phyloP scores from a whole-genome alignment of 1,140 invertebrate genomes.

The Chrysopa pallens region DNA sequence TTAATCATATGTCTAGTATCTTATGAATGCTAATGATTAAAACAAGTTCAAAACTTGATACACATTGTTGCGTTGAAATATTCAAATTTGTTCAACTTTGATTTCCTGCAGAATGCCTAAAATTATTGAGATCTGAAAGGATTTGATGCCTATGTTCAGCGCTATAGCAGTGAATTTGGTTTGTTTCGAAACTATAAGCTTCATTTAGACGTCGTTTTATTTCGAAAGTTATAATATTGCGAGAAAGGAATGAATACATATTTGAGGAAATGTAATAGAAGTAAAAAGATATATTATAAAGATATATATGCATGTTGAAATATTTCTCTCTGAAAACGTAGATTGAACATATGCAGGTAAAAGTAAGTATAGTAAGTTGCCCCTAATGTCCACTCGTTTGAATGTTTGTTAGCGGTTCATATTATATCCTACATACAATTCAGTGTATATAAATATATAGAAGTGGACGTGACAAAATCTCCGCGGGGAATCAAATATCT shows the following conservation, averaged over 20 bases:
- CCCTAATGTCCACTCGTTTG: background rate
- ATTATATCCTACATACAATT: conserved; percentile 2
- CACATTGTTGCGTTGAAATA: no score
- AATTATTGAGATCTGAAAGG: no score
- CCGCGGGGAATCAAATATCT: conserved; percentile 14
- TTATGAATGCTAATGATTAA: no score
- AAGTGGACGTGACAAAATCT: conserved; percentile 23
- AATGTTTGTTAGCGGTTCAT: conserved; percentile 1
- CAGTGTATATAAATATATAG: conserved; percentile 14
- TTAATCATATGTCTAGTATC: no score
- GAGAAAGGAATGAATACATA: background rate
- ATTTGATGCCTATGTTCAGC: no score
- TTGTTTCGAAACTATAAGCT: no score
- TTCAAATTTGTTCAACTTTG: no score
- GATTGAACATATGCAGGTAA: conserved; percentile 7
- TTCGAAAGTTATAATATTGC: no score
- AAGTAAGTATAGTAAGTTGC: conserved; percentile 9
- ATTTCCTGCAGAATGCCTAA: no score
- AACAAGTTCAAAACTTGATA: no score
- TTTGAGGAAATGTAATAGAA: background rate
- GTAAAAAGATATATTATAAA: background rate
- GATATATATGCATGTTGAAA: background rate
- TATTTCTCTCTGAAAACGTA: conserved; percentile 3
- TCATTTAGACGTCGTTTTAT: no score
- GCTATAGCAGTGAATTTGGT: no score